Base-by-base conservation (phyloP, 35 echinoderm and acorn worm genomes). In the Eucidaris tribuloides region DNA sequence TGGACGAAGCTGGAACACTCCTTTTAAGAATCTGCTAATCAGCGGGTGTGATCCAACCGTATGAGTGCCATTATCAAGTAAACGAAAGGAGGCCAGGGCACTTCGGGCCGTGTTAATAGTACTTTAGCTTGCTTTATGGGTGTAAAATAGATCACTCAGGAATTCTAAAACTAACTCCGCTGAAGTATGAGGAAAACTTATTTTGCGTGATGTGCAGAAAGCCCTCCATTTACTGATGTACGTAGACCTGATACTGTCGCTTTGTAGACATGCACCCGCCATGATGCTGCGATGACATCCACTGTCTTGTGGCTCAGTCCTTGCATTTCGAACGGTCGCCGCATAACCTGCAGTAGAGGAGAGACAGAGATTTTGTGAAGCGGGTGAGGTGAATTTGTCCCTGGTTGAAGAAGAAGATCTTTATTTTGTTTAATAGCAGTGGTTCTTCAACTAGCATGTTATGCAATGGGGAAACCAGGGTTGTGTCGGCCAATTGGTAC, bases 401-500 rank as follows among this genome's bases (percentile, higher is more conserved):
- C 33, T 18, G 79, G 79, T 81, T 81, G 49, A 13, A 56, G 58
- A 9, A 81, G 79, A 11, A 84, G 41, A 20, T 36, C 23, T 18
- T 31, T 7, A 11, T 24, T 29, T 9, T 20, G 46, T 32, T 3
- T 46, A 78, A 38, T 4, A 89, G 13, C 58, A 84, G 19, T 0
- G 82, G 82, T 31, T 72, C 24, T 36, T 43, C 89, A 17, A 79
- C 33, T 32, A 71, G 6, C 71, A 84, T 65, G 5, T 44, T 41
- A 20, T 62, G 3, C 15, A 91, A 40, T n/a, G 23, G 7, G 74
- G 48, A 39, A 85, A 91, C 81, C 89, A 91, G 34, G 44, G 14
- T 57, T 85, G 89, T 38, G 68, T 83, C 15, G 82, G 44, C 89
- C 89, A 91, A 18, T 78, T 49, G 89, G 89, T 46, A 91, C 82